Evolutionary conservation across 2,113 vertebrate species (phyloP).

Genomic region (Butastur rufipennis): DNA sequence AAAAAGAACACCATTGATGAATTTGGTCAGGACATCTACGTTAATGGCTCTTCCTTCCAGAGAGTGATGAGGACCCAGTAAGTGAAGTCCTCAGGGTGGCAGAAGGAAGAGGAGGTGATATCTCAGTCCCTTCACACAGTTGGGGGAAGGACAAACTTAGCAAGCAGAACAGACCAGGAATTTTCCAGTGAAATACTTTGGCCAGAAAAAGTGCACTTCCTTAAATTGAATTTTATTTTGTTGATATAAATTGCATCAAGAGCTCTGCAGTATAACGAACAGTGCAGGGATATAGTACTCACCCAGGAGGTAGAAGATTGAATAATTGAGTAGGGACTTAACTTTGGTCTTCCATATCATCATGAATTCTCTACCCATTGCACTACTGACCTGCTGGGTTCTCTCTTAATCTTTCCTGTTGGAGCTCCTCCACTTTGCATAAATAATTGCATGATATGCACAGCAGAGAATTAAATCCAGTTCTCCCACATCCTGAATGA

Average conservation of each 20-base stretch:
- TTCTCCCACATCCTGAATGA: background rate
- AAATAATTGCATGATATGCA: background rate
- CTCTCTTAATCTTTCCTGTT: background rate
- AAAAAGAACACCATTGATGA: fast-evolving
- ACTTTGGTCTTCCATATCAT: background rate
- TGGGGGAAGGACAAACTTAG: background rate
- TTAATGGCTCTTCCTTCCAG: background rate
- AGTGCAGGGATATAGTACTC: background rate
- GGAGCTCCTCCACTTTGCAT: background rate
- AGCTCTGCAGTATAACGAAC: background rate
- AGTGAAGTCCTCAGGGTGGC: background rate
- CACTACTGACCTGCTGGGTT: background rate
- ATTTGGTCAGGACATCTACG: background rate
- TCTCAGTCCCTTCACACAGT: background rate
- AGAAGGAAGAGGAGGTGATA: background rate
- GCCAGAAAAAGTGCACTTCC: background rate
- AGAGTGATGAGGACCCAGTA: background rate
- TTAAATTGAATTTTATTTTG: background rate
- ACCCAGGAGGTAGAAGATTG: background rate
- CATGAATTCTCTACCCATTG: background rate
- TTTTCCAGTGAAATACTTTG: background rate
- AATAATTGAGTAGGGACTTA: background rate
- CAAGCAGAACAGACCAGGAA: background rate
- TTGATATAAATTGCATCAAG: fast-evolving
- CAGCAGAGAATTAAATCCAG: background rate